Base-by-base conservation (phyloP, 2,888 invertebrate species). In the Conops quadrifasciatus region DNA sequence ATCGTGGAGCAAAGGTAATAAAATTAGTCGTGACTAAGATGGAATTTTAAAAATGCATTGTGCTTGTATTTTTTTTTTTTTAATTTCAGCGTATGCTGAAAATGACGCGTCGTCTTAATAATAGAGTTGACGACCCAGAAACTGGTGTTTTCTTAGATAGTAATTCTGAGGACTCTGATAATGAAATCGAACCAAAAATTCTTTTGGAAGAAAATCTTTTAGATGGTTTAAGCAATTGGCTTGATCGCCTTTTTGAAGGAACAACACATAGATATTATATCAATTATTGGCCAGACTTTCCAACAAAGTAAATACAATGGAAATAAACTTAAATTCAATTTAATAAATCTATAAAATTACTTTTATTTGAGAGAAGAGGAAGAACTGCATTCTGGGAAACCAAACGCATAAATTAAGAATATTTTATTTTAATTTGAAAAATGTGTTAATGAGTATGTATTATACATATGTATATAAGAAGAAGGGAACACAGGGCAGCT, bases 281-380 rank as follows among this genome's bases (percentile, higher is more conserved):
- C 79, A 96, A 96, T 87, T 96, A 96, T 87, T 99, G 98, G 98
- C 98, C 98, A n/a, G 95, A 96, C 83, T 96, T 95, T 89, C 92
- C 92, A 77, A 91, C 92, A 82, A 94, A 94, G 87, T 94, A 91
- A 88, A 77, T 3, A 28, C 58, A 21, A 21, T 58, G 1, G 0
- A 11, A 3, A 56, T 21, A 24, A 24, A 24, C 13, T 56, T 36
- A 36, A 4, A 36, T 36, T 36, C 36, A 9, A 36, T 36, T 36
- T 36, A 36, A 36, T 36, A 36, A 36, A 36, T 36, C 36, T 36
- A n/a, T n/a, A n/a, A n/a, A n/a, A n/a, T n/a, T n/a, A n/a, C n/a
- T n/a, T n/a, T n/a, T n/a, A n/a, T n/a, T n/a, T n/a, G n/a, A n/a
- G n/a, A n/a, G n/a, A n/a, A n/a, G n/a, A n/a, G n/a, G n/a, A n/a